A percentile compares a stretch with the other conserved stretches of the same genome.
These are phyloP conservation scores for Denticeps clupeoides DNA, from an alignment of 2,797 vertebrate genomes.

Conservation along the genomic window DNA sequence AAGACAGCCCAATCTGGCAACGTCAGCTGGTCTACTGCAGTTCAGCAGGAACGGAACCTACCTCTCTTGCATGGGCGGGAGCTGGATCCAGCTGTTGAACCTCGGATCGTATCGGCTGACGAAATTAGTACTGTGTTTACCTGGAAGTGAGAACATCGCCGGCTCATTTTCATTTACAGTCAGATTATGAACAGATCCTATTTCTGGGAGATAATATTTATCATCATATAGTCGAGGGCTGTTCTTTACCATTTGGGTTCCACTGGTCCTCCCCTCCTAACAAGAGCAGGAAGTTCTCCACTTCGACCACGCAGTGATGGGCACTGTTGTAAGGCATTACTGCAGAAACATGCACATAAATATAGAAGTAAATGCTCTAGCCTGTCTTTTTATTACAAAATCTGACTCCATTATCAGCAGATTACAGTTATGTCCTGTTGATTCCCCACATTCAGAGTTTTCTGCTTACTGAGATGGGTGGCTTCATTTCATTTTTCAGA, in stretches of 20 bases:
- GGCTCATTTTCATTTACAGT: no score
- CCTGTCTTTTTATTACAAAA: no score
- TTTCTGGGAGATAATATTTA: neutral
- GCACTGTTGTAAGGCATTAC: conserved; percentile 99
- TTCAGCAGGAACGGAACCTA: conserved; percentile 39
- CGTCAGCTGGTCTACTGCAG: no score
- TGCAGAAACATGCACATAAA: conserved; percentile 45
- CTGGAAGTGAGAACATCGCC: conserved; percentile 53
- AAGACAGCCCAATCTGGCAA: no score
- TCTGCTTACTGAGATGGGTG: no score
- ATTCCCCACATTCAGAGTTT: no score
- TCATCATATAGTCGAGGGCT: neutral
- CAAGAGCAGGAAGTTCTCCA: conserved; percentile 96
- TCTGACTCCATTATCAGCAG: no score
- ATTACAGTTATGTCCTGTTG: no score
- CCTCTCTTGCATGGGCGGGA: conserved; percentile 99
- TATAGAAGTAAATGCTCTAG: no score
- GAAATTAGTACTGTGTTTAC: conserved; percentile 98
- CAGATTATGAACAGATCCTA: neutral
- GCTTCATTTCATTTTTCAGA: no score
- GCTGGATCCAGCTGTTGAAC: conserved; percentile 99
- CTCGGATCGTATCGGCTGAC: conserved; percentile 97
- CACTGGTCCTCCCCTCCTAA: conserved; percentile 97
- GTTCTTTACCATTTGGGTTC: conserved; percentile 84
- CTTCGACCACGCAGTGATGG: conserved; percentile 97